These are phyloP conservation scores for Leuciscus idus DNA, from an alignment of 2,113 vertebrate species.

Conservation along the genomic window DNA sequence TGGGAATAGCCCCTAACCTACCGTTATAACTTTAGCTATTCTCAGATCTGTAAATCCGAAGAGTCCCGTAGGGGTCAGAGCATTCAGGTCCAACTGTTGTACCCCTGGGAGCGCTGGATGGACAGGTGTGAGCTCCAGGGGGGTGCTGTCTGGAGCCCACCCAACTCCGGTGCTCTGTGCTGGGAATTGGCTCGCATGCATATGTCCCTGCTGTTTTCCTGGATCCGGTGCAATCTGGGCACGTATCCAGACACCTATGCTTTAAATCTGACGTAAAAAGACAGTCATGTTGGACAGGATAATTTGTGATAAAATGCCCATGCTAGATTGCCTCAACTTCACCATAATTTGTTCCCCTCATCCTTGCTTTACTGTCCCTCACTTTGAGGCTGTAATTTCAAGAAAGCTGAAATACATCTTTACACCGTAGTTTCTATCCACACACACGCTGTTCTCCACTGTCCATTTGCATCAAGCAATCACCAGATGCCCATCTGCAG, in stretches of 20 bases:
- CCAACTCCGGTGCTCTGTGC: conserved; percentile 40
- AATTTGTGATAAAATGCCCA: conserved; percentile 39
- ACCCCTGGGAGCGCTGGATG: conserved; percentile 35
- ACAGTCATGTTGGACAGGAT: conserved; percentile 39
- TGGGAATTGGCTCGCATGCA: conserved; percentile 54
- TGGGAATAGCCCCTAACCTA: neutral
- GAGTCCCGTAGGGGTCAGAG: conserved; percentile 17
- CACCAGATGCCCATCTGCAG: conserved; percentile 31
- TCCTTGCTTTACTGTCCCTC: conserved; percentile 12
- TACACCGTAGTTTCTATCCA: conserved; percentile 11
- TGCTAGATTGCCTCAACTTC: conserved; percentile 47
- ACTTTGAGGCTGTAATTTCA: conserved; percentile 41
- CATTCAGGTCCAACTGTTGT: neutral
- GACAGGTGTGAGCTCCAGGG: conserved; percentile 54
- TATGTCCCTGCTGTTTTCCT: conserved; percentile 51
- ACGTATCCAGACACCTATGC: conserved; percentile 43
- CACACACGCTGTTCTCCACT: conserved; percentile 17
- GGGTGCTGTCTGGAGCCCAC: conserved; percentile 49
- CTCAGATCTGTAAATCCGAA: conserved; percentile 20
- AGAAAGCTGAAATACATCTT: conserved; percentile 31
- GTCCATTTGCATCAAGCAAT: conserved; percentile 50
- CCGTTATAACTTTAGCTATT: conserved; percentile 29
- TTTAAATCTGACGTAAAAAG: conserved; percentile 47
- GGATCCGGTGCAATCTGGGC: conserved; percentile 46
- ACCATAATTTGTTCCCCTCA: conserved; percentile 42